A percentile compares a stretch with the other conserved stretches of the same genome.
Evolutionary conservation across 2,888 invertebrate species (phyloP).

Genomic region (Harpagoxenus sublaevis): DNA sequence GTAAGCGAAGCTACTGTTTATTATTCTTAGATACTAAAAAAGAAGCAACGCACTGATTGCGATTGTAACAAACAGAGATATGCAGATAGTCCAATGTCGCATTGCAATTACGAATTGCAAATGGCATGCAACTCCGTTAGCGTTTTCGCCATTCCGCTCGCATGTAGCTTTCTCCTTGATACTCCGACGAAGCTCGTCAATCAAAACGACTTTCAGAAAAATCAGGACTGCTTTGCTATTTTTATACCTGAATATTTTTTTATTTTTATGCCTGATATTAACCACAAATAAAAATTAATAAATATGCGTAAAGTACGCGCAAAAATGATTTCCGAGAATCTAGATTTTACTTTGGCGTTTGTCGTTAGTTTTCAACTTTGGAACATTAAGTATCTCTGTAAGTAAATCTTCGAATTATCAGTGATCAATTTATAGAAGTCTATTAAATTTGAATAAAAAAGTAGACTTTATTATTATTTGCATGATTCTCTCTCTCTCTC

Average conservation of each 20-base stretch:
- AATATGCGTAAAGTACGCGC: background rate
- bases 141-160: background rate
- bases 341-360: background rate
- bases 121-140: background rate
- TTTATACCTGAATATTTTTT: slow-evolving; percentile 4
- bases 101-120: slow-evolving; percentile 17
- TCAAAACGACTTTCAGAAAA: slow-evolving; percentile 33
- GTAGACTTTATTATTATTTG: background rate
- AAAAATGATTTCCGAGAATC: background rate
- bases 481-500: background rate
- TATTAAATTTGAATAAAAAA: background rate
- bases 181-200: background rate
- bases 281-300: background rate
- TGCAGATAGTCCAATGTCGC: slow-evolving; percentile 24
- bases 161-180: slow-evolving; percentile 11
- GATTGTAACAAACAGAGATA: background rate
- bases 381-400: background rate
- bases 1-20: background rate
- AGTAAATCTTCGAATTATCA: background rate
- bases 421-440: background rate
- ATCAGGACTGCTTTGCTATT: background rate
- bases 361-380: background rate
- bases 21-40: background rate
- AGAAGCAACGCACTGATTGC: too few relatives aligned
- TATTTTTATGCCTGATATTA: background rate